phyloP scores from a whole-genome alignment of 2,888 invertebrate species.

The Macropis europaea region DNA sequence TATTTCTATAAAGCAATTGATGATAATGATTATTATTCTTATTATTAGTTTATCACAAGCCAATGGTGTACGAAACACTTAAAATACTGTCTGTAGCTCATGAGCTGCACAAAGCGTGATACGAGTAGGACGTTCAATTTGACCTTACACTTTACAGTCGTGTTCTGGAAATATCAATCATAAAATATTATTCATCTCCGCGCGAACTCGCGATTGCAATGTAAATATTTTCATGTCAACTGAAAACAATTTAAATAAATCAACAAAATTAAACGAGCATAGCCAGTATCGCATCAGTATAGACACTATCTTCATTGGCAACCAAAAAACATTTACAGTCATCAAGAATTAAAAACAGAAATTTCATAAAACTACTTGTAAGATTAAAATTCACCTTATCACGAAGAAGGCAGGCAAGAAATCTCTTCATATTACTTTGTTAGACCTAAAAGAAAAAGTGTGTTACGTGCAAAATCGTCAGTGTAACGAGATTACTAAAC shows the following conservation, averaged over 20 bases:
- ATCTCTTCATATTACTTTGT: slow-evolving; percentile 74
- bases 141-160: slow-evolving; percentile 57
- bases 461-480: slow-evolving; percentile 45
- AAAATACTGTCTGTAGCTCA: slow-evolving; percentile 69
- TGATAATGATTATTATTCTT: slow-evolving; percentile 42
- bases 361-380: slow-evolving; percentile 25
- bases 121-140: slow-evolving; percentile 62
- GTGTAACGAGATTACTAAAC: slow-evolving; percentile 2
- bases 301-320: slow-evolving; percentile 29
- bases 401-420: slow-evolving; percentile 55
- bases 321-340: slow-evolving; percentile 13
- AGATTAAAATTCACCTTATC: slow-evolving; percentile 51
- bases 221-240: slow-evolving; percentile 14
- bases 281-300: background rate
- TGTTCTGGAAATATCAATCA: slow-evolving; percentile 54
- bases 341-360: slow-evolving; percentile 13
- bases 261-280: background rate
- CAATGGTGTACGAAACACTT: slow-evolving; percentile 68
- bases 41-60: slow-evolving; percentile 70
- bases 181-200: slow-evolving; percentile 47
- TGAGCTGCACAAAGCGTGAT: slow-evolving; percentile 62
- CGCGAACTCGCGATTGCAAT: slow-evolving; percentile 1
- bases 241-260: background rate
- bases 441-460: slow-evolving; percentile 72
- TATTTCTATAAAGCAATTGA: slow-evolving; percentile 62